Conservation (phyloP, 2,113 vertebrate species). For the Silurus asotus region DNA sequence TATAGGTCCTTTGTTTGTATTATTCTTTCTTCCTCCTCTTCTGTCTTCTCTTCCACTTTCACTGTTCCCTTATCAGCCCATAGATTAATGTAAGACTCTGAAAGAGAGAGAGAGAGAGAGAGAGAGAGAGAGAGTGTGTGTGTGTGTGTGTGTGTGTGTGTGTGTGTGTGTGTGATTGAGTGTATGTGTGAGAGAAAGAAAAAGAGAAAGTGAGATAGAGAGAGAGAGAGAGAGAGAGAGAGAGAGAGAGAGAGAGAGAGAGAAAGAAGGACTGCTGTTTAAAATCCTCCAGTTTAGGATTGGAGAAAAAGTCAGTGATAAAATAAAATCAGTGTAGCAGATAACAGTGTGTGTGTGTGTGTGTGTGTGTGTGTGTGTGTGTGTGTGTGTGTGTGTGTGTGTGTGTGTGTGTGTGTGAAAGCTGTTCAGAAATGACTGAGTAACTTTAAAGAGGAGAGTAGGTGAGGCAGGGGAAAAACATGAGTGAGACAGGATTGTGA, state of each 20-base stretch:
- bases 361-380: no score
- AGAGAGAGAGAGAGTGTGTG: background rate
- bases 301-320: no score
- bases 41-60: background rate
- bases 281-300: no score
- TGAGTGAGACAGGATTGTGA: no score
- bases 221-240: background rate
- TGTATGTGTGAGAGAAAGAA: background rate
- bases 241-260: constrained; percentile 6
- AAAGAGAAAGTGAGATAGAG: background rate
- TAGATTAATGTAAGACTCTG: background rate
- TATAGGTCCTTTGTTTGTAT: background rate
- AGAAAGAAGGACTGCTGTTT: background rate
- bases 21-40: background rate
- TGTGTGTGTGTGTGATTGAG: no score
- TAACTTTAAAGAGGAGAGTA: no score
- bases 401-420: no score
- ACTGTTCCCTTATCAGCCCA: background rate
- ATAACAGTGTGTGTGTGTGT: no score
- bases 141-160: background rate
- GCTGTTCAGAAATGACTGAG: no score
- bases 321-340: no score
- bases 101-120: background rate
- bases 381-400: no score
- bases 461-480: no score